Percentiles rank a stretch among this genome's conserved stretches.
These are phyloP conservation scores for Pemphigus obesinymphae DNA, from an alignment of 1,140 invertebrate species.

Conservation along the genomic window DNA sequence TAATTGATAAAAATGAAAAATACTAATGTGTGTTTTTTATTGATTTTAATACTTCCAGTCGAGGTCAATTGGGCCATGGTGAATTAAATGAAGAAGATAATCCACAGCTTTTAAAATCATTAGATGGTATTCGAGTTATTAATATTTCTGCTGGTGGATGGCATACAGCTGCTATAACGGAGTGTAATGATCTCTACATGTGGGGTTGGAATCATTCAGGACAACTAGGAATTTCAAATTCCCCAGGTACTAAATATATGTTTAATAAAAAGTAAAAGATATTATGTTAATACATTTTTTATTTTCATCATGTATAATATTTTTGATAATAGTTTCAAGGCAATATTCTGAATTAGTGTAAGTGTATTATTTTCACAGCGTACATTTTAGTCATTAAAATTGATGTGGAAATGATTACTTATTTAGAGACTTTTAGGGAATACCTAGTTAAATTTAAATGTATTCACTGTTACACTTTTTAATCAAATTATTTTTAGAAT, in stretches of 20 bases:
- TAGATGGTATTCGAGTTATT: slow-evolving; percentile 64
- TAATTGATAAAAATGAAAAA: no score
- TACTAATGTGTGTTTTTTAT: no score
- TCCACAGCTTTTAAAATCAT: slow-evolving; percentile 63
- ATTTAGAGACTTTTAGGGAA: not conserved
- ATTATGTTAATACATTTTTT: not conserved
- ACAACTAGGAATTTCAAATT: slow-evolving; percentile 63
- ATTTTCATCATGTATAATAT: not conserved
- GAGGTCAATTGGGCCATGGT: slow-evolving; percentile 78
- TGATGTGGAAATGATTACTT: no score
- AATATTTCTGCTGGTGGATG: slow-evolving; percentile 74
- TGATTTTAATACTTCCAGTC: slow-evolving; percentile 53
- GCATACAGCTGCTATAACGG: slow-evolving; percentile 72
- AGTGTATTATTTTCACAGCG: not conserved
- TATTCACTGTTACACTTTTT: not conserved
- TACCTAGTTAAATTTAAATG: not conserved
- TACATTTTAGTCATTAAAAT: not conserved
- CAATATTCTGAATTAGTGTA: not conserved
- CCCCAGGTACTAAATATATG: slow-evolving; percentile 45
- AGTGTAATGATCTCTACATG: slow-evolving; percentile 64
- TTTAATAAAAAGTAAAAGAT: no score
- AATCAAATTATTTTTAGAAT: slow-evolving; percentile 4
- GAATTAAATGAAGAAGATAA: slow-evolving; percentile 59
- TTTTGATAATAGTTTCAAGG: not conserved
- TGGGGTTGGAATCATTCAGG: slow-evolving; percentile 85